Evolutionary conservation across 2,113 vertebrate species (phyloP).

Genomic region (Myrmecophaga tridactyla): DNA sequence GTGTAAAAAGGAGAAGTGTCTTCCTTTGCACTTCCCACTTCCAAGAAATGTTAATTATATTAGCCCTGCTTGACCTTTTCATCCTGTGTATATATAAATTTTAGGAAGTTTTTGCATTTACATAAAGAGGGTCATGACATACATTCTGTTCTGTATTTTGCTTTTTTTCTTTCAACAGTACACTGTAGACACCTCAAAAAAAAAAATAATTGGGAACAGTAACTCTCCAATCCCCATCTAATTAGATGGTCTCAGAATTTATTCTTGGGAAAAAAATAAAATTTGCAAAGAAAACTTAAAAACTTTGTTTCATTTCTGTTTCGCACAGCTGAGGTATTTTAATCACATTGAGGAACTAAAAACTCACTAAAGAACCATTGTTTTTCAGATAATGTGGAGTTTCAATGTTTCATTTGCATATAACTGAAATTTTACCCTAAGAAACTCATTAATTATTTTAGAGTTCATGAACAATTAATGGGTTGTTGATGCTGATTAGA

Average conservation of each 20-base stretch:
- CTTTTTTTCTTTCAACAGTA: not conserved
- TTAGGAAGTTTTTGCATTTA: not conserved
- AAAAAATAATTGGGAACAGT: too few relatives aligned
- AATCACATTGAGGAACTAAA: conserved; percentile 53
- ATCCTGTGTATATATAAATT: not conserved
- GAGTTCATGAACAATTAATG: conserved; percentile 80
- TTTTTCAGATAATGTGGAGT: conserved; percentile 73
- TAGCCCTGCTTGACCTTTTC: not conserved
- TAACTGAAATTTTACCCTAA: conserved; percentile 65
- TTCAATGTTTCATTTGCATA: conserved; percentile 79
- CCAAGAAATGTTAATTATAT: not conserved
- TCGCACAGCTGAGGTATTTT: conserved; percentile 30
- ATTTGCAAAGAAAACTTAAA: conserved; percentile 43
- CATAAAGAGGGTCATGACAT: not conserved
- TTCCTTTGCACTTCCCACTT: not conserved
- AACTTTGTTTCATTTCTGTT: conserved; percentile 20
- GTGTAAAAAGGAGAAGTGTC: not conserved
- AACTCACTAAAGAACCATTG: conserved; percentile 54
- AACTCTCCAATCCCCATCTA: conserved; percentile 24
- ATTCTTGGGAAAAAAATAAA: conserved; percentile 61
- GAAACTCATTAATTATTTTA: conserved; percentile 75
- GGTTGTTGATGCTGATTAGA: conserved; percentile 76
- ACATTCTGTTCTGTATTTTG: not conserved
- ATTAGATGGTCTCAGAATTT: conserved; percentile 49
- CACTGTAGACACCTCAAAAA: not conserved